Percentiles rank a stretch among this genome's conserved stretches.
phyloP scores from a whole-genome alignment of 2,888 invertebrate genomes.

The Melipona bicolor region DNA sequence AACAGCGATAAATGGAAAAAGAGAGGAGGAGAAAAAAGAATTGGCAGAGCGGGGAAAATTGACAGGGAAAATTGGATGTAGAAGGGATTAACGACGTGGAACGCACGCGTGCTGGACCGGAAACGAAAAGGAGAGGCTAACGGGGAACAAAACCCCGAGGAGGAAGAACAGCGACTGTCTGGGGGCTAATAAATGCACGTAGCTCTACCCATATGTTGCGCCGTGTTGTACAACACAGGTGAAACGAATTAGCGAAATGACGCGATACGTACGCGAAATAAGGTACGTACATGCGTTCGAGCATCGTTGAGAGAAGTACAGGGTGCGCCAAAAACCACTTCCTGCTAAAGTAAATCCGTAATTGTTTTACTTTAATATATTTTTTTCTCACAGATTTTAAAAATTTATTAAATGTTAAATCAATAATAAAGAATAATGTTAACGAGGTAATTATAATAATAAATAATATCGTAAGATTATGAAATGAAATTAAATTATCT shows the following conservation, averaged over 20 bases:
- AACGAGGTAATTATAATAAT: too few species aligned
- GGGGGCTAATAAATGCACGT: constrained; percentile 62
- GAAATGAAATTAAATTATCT: too few species aligned
- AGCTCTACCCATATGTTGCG: constrained; percentile 52
- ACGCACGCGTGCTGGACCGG: constrained; percentile 27
- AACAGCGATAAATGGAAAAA: constrained; percentile 3
- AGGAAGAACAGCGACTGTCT: constrained; percentile 47
- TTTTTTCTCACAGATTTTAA: too few species aligned
- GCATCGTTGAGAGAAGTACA: too few species aligned
- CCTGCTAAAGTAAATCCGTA: too few species aligned
- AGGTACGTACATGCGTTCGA: not conserved
- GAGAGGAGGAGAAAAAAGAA: too few species aligned
- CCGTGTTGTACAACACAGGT: constrained; percentile 28
- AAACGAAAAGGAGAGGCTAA: constrained; percentile 24
- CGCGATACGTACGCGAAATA: constrained; percentile 38
- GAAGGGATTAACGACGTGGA: constrained; percentile 51
- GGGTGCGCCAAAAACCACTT: too few species aligned
- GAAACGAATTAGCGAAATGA: constrained; percentile 60
- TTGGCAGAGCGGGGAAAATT: constrained; percentile 24
- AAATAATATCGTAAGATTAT: too few species aligned
- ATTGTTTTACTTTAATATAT: too few species aligned
- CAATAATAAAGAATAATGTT: too few species aligned
- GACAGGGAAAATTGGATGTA: constrained; percentile 56
- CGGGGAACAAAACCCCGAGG: not conserved
- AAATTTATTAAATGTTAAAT: too few species aligned